phyloP scores from a whole-genome alignment of 2,113 vertebrate genomes.

The Myrmecophaga tridactyla region DNA sequence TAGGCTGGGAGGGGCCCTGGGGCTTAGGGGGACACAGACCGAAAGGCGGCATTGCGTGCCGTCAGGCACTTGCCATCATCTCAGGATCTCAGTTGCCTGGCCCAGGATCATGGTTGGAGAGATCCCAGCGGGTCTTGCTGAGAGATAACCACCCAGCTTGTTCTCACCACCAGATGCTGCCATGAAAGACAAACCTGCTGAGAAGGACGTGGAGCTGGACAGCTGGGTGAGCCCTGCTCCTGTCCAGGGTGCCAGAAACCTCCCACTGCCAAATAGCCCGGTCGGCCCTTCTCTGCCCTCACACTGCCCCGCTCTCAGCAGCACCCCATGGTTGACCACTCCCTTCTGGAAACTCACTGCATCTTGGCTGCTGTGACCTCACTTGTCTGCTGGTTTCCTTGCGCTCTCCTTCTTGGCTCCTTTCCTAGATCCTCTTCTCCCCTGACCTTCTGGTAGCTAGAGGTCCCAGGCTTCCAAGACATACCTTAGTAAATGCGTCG shows the following conservation, averaged over 20 bases:
- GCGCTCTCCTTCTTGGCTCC: fast-evolving
- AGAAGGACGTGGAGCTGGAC: background rate
- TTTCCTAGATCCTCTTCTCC: background rate
- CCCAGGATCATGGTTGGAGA: background rate
- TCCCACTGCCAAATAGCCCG: no score
- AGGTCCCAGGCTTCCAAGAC: background rate
- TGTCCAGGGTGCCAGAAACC: no score
- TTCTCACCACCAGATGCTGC: background rate
- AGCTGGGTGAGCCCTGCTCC: background rate
- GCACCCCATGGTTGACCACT: fast-evolving
- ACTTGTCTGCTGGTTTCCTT: fast-evolving
- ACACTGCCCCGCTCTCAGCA: background rate
- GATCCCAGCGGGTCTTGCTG: background rate
- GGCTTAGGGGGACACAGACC: background rate
- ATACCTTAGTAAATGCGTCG: background rate
- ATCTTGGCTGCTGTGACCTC: background rate
- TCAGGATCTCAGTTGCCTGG: background rate
- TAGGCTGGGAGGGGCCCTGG: fast-evolving
- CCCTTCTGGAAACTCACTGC: background rate
- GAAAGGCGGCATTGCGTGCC: background rate
- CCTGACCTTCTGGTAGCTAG: background rate
- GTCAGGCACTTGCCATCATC: fast-evolving
- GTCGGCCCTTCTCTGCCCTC: no score
- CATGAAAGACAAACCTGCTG: background rate
- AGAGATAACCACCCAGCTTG: fast-evolving